Evolutionary conservation across 1,140 invertebrate genomes (phyloP).

Genomic region (Vanessa atalanta): DNA sequence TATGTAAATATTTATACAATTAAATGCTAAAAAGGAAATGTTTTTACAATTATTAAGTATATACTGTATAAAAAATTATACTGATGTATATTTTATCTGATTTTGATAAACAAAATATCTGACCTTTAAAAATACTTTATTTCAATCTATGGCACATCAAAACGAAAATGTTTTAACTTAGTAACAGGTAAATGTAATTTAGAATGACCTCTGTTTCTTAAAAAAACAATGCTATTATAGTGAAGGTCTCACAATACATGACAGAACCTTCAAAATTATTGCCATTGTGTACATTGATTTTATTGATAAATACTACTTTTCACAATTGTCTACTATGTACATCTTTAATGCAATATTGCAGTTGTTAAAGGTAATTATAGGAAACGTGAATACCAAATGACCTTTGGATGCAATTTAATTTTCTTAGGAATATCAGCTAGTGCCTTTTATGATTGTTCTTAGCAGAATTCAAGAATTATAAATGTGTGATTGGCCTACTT

Average conservation of each 20-base stretch:
- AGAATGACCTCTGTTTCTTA: conserved; percentile 18
- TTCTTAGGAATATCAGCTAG: conserved; percentile 13
- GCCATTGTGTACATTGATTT: neutral
- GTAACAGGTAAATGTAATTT: conserved; percentile 14
- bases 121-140: neutral
- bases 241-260: conserved; percentile 25
- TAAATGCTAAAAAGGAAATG: conserved; percentile 2
- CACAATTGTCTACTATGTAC: conserved; percentile 1
- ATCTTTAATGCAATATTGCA: neutral
- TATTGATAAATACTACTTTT: neutral
- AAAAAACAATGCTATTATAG: conserved; percentile 26
- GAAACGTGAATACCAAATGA: neutral
- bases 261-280: conserved; percentile 14
- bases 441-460: conserved; percentile 14
- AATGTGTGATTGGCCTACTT: conserved; percentile 19
- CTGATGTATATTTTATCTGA: conserved; percentile 8
- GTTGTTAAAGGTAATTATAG: neutral
- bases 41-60: neutral
- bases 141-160: conserved; percentile 1
- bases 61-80: conserved; percentile 1
- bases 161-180: conserved; percentile 6
- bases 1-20: neutral
- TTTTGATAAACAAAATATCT: conserved; percentile 1
- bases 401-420: neutral
- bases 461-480: conserved; percentile 12